Percentiles rank a stretch among this genome's conserved stretches.
Conservation (phyloP, 2,797 vertebrate species). For the Sebastes goodei region DNA sequence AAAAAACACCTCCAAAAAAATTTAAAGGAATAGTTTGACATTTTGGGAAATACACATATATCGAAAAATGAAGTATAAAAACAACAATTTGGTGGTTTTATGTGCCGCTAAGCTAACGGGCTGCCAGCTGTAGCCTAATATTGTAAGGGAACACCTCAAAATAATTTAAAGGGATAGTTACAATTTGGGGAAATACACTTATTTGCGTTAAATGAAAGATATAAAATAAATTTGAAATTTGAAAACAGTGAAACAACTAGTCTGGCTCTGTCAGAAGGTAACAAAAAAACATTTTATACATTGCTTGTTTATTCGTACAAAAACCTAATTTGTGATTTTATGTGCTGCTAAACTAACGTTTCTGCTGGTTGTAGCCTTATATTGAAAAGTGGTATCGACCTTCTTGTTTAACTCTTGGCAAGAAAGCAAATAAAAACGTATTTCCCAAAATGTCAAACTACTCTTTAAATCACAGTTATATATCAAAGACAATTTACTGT, state of each 20-base stretch:
- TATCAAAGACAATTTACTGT: conserved; percentile 16
- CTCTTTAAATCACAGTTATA: not conserved
- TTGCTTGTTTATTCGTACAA: too few species aligned
- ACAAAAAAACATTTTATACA: too few species aligned
- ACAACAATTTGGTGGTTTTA: not conserved
- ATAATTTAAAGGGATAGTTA: too few species aligned
- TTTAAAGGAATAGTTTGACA: not conserved
- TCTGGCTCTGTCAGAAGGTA: too few species aligned
- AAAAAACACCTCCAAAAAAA: conserved; percentile 5
- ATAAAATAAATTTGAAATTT: too few species aligned
- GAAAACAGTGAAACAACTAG: too few species aligned
- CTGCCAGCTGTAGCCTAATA: too few species aligned
- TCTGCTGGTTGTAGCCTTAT: not conserved
- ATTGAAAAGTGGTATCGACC: not conserved
- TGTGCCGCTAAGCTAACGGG: too few species aligned
- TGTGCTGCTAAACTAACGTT: not conserved
- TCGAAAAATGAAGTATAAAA: not conserved
- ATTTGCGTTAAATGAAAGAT: too few species aligned
- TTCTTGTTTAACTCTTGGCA: not conserved
- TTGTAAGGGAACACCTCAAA: too few species aligned
- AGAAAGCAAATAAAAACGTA: not conserved
- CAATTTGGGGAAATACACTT: too few species aligned
- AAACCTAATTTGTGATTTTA: too few species aligned
- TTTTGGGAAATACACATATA: not conserved
- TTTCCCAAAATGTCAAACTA: not conserved